These are phyloP conservation scores for Volucella bombylans DNA, from an alignment of 2,888 invertebrate genomes.

Conservation along the genomic window DNA sequence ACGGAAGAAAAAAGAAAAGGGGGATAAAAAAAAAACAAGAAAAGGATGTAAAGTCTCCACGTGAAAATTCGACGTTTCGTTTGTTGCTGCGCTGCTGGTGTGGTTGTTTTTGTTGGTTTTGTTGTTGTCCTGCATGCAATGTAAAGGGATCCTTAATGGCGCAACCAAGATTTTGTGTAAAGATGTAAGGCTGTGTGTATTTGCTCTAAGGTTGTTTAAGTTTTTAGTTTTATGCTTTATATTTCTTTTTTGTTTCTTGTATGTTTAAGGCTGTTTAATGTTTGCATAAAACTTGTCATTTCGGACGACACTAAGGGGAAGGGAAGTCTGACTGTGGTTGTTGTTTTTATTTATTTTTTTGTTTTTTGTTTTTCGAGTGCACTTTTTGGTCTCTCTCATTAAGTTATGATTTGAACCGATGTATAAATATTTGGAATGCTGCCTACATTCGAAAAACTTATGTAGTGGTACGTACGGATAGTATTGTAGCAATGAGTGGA, in stretches of 20 bases:
- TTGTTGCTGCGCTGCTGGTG: conserved; percentile 3
- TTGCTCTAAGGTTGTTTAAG: conserved; percentile 29
- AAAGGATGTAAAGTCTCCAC: conserved; percentile 49
- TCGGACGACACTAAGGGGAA: conserved; percentile 1
- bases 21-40: not conserved
- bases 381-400: conserved; percentile 56
- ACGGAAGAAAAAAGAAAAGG: not conserved
- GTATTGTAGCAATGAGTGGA: no score
- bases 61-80: conserved; percentile 57
- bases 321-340: not conserved
- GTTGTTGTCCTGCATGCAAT: conserved; percentile 40
- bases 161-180: conserved; percentile 13
- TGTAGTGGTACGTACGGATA: not conserved
- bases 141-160: conserved; percentile 38
- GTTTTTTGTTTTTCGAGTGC: conserved; percentile 34
- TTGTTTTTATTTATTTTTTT: conserved; percentile 5
- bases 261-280: conserved; percentile 45
- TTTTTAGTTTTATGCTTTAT: conserved; percentile 3
- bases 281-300: conserved; percentile 61
- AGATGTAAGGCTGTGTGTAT: conserved; percentile 8
- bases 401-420: conserved; percentile 40
- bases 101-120: not conserved
- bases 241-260: not conserved
- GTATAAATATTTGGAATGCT: conserved; percentile 55
- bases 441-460: conserved; percentile 27